Evolutionary conservation across 1,140 invertebrate genomes (phyloP).

Genomic region (Drosophila nigrodunni): DNA sequence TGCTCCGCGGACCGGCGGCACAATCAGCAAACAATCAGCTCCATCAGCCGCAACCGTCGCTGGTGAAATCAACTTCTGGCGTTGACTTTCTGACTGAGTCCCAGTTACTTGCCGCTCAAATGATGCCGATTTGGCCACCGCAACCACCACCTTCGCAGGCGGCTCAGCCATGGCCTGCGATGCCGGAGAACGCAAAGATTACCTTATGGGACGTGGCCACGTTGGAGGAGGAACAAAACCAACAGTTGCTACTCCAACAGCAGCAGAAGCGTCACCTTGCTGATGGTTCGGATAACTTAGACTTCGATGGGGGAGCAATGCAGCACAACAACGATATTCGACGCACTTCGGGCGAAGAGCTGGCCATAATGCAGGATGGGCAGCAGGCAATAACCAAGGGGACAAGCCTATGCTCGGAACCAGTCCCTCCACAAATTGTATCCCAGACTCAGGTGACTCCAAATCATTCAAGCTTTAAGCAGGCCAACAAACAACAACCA

Average conservation of each 20-base stretch:
- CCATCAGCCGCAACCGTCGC: slow-evolving; percentile 21
- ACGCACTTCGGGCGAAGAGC: slow-evolving; percentile 51
- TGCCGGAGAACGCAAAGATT: slow-evolving; percentile 41
- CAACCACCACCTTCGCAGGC: slow-evolving; percentile 19
- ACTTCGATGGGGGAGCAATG: slow-evolving; percentile 11
- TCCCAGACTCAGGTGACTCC: slow-evolving; percentile 10
- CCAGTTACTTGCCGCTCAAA: slow-evolving; percentile 67
- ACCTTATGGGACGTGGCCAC: slow-evolving; percentile 64
- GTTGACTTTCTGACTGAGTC: slow-evolving; percentile 55
- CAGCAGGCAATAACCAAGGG: neutral
- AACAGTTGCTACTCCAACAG: slow-evolving; percentile 85
- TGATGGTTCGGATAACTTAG: slow-evolving; percentile 58
- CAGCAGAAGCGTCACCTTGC: slow-evolving; percentile 22
- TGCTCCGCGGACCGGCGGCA: slow-evolving; percentile 50
- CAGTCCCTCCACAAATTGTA: slow-evolving; percentile 12
- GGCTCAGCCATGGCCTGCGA: slow-evolving; percentile 37
- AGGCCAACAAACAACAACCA: slow-evolving; percentile 38
- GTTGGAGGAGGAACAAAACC: slow-evolving; percentile 80
- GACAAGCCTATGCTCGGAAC: slow-evolving; percentile 3
- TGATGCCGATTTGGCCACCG: slow-evolving; percentile 84
- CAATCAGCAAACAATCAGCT: slow-evolving; percentile 15
- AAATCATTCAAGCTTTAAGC: slow-evolving; percentile 16
- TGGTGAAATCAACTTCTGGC: slow-evolving; percentile 24
- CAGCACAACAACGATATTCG: slow-evolving; percentile 63
- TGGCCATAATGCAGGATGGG: neutral